These are phyloP conservation scores for Drosophila navojoa DNA, from an alignment of 1,140 invertebrate genomes.

Conservation along the genomic window DNA sequence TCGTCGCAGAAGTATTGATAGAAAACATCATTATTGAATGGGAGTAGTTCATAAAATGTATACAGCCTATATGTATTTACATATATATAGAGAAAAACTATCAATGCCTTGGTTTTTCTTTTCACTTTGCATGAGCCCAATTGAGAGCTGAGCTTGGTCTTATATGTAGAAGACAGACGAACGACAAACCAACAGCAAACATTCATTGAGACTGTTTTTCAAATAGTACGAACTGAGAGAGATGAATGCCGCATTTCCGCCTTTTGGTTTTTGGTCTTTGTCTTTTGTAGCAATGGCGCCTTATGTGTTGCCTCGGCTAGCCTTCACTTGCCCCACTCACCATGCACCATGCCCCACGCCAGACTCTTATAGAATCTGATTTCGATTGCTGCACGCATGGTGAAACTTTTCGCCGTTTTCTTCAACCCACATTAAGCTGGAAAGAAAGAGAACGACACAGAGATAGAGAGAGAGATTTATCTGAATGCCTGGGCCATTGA, in stretches of 20 bases:
- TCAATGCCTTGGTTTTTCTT: too few species aligned
- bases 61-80: too few species aligned
- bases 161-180: constrained; percentile 21
- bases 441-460: too few species aligned
- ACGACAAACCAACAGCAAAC: constrained; percentile 52
- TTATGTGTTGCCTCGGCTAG: constrained; percentile 33
- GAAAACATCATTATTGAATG: too few species aligned
- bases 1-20: too few species aligned
- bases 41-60: too few species aligned
- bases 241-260: constrained; percentile 72
- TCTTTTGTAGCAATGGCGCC: constrained; percentile 50
- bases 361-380: constrained; percentile 62
- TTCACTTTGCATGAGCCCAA: not conserved
- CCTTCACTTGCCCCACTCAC: constrained; percentile 24
- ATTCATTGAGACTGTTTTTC: constrained; percentile 61
- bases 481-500: constrained; percentile 36
- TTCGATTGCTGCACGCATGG: constrained; percentile 46
- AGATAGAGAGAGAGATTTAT: constrained; percentile 50
- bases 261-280: constrained; percentile 56
- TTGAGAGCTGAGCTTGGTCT: not conserved
- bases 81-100: too few species aligned
- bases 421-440: constrained; percentile 12
- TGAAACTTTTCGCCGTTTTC: constrained; percentile 11
- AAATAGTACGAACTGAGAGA: constrained; percentile 43
- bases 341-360: not conserved